phyloP scores from a whole-genome alignment of 2,888 invertebrate species.

The Tachina fera region DNA sequence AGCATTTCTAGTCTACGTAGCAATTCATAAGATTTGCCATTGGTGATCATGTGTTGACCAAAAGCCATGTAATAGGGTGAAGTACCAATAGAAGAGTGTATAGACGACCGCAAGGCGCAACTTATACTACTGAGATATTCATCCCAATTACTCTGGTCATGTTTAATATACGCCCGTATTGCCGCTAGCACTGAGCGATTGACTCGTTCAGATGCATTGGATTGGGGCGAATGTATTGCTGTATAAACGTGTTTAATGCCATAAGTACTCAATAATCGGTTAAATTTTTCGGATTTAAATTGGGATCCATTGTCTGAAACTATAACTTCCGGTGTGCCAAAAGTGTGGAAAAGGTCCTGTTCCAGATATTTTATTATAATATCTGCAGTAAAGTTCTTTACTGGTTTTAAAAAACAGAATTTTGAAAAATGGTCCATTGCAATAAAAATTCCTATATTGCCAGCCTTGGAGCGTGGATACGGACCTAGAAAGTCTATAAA shows the following conservation, averaged over 20 bases:
- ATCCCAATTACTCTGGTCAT: slow-evolving; percentile 6
- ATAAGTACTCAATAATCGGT: background rate
- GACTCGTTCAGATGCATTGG: slow-evolving; percentile 7
- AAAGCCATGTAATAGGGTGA: slow-evolving; percentile 32
- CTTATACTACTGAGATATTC: background rate
- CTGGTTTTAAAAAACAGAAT: slow-evolving; percentile 26
- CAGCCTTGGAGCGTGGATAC: slow-evolving; percentile 30
- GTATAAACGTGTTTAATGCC: background rate
- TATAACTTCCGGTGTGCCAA: background rate
- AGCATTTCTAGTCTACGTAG: slow-evolving; percentile 6
- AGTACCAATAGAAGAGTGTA: slow-evolving; percentile 4
- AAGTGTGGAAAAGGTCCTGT: background rate
- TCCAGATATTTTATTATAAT: background rate
- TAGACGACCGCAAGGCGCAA: background rate
- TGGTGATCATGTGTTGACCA: slow-evolving; percentile 6
- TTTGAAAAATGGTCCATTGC: slow-evolving; percentile 8
- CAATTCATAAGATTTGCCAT: slow-evolving; percentile 13
- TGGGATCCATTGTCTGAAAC: background rate
- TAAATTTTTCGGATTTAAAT: background rate
- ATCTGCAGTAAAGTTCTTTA: background rate
- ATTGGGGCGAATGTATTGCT: slow-evolving; percentile 7
- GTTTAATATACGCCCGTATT: slow-evolving; percentile 7
- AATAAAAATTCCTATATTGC: slow-evolving; percentile 52
- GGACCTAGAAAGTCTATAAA: slow-evolving; percentile 51
- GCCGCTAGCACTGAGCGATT: slow-evolving; percentile 11